Percentiles rank a stretch among this genome's conserved stretches.
Evolutionary conservation across 30 jellyfish, hydroid and myxozoan genomes (phyloP).

Genomic region (Aurelia aurita complex sp. Pacific): DNA sequence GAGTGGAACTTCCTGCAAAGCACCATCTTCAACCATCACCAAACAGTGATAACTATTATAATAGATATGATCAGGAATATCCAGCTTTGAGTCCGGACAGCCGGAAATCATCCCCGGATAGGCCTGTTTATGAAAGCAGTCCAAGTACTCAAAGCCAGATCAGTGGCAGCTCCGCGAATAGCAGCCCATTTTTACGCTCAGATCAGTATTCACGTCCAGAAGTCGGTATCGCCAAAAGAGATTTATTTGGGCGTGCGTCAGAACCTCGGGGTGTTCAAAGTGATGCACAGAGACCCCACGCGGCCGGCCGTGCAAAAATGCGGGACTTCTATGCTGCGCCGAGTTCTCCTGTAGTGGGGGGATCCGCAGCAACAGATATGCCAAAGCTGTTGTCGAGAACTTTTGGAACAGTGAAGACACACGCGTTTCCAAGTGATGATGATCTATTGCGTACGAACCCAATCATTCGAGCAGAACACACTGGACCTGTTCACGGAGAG

Average conservation of each 20-base stretch:
- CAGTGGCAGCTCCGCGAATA: too few species aligned
- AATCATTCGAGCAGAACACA: conserved; percentile 43
- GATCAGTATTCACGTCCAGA: not conserved
- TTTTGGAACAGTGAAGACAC: conserved; percentile 14
- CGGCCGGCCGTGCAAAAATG: conserved; percentile 37
- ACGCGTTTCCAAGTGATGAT: conserved; percentile 81
- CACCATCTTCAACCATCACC: not conserved
- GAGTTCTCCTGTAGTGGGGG: not conserved
- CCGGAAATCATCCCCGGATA: conserved; percentile 15
- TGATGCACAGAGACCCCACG: not conserved
- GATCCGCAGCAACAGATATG: not conserved
- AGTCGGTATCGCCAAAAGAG: conserved; percentile 7
- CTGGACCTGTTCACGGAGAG: conserved; percentile 46
- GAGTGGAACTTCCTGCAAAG: not conserved
- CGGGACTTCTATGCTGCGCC: conserved; percentile 8
- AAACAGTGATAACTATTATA: not conserved
- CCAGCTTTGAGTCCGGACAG: conserved; percentile 43
- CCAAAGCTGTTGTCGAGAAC: not conserved
- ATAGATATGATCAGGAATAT: conserved; percentile 32
- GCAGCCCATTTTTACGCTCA: too few species aligned
- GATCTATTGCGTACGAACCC: conserved; percentile 80
- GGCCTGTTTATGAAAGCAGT: not conserved
- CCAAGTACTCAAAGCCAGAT: not conserved
- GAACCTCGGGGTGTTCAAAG: not conserved
- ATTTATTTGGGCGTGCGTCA: not conserved